Evolutionary conservation across 2,797 vertebrate genomes (phyloP).

Genomic region (Octomys mimax): DNA sequence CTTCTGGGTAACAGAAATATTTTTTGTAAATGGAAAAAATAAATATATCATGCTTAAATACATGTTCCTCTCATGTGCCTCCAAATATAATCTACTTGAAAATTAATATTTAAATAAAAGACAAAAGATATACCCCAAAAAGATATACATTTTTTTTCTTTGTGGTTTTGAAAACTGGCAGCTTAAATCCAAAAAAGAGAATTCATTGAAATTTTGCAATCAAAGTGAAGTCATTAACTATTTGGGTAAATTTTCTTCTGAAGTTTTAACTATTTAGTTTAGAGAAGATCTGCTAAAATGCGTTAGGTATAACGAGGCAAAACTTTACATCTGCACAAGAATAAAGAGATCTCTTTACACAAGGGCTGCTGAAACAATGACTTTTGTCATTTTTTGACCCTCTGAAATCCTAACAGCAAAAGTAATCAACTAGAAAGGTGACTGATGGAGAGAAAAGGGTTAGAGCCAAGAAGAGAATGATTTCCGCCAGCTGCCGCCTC

Average conservation of each 20-base stretch:
- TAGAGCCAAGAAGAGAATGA: constrained; percentile 10
- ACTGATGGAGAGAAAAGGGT: background rate
- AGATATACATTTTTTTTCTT: constrained; percentile 32
- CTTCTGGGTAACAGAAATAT: constrained; percentile 55
- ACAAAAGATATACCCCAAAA: background rate
- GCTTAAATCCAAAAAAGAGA: background rate
- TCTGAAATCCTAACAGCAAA: background rate
- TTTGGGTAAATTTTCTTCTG: background rate
- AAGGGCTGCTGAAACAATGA: constrained; percentile 10
- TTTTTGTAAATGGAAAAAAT: constrained; percentile 56
- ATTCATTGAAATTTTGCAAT: background rate
- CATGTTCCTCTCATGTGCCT: background rate
- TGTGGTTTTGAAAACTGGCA: background rate
- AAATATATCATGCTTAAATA: constrained; percentile 50
- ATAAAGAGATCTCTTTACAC: background rate
- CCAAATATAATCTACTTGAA: constrained; percentile 64
- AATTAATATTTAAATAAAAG: constrained; percentile 60
- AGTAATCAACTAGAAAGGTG: constrained; percentile 48
- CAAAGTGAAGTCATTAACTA: background rate
- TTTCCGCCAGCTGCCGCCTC: constrained; percentile 27
- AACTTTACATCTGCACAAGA: constrained; percentile 43
- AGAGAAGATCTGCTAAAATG: background rate
- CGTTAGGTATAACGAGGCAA: background rate
- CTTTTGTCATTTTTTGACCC: background rate
- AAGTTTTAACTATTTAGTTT: background rate